phyloP scores from a whole-genome alignment of 2,888 invertebrate species.

The Dermolepida albohirtum region DNA sequence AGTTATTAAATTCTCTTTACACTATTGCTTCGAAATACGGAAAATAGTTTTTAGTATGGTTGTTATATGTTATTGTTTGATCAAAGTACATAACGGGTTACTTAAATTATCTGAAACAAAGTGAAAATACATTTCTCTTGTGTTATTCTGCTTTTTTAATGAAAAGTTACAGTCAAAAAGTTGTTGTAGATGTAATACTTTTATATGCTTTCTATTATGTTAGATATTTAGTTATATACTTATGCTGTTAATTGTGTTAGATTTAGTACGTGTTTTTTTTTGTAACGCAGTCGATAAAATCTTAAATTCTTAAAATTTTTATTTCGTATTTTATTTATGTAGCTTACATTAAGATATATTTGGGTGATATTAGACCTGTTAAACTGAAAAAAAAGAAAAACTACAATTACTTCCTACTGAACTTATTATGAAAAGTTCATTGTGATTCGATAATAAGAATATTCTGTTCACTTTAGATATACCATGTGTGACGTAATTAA shows the following conservation, averaged over 20 bases:
- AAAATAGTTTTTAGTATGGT: slow-evolving; percentile 60
- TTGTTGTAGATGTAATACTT: too few relatives aligned
- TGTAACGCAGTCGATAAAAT: neutral
- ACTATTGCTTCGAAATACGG: slow-evolving; percentile 88
- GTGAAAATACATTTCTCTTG: too few relatives aligned
- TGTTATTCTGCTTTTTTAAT: too few relatives aligned
- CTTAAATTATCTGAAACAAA: neutral
- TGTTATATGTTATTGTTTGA: slow-evolving; percentile 44
- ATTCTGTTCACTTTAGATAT: slow-evolving; percentile 13
- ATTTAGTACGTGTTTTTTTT: neutral
- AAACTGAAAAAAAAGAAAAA: neutral
- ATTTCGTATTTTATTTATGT: slow-evolving; percentile 12
- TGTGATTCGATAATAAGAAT: neutral
- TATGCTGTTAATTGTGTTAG: too few relatives aligned
- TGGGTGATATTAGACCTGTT: slow-evolving; percentile 30
- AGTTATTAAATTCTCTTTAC: slow-evolving; percentile 85
- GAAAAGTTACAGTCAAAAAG: too few relatives aligned
- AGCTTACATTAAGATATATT: slow-evolving; percentile 21
- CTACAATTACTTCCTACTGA: too few relatives aligned
- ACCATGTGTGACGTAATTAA: slow-evolving; percentile 15
- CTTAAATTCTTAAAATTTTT: slow-evolving; percentile 10
- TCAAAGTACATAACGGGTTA: slow-evolving; percentile 19
- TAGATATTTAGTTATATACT: too few relatives aligned
- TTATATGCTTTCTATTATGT: too few relatives aligned
- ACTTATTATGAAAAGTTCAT: neutral